A percentile compares a stretch with the other conserved stretches of the same genome.
Evolutionary conservation across 2,888 invertebrate genomes (phyloP).

Genomic region (Serripes groenlandicus): DNA sequence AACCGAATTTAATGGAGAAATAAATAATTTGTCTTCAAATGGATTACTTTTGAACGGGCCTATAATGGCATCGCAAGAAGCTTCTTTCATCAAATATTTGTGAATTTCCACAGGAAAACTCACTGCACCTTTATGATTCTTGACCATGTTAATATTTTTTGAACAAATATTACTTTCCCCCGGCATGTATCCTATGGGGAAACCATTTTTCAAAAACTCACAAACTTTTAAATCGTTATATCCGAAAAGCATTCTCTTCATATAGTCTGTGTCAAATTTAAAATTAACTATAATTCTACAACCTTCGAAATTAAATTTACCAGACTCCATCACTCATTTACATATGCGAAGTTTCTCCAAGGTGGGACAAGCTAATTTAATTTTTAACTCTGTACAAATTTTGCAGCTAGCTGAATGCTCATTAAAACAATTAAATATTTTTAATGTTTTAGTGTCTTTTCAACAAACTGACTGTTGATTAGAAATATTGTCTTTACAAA

Average conservation of each 20-base stretch:
- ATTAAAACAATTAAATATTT: not conserved
- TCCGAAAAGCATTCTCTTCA: not conserved
- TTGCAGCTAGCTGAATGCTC: not conserved
- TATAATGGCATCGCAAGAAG: not conserved
- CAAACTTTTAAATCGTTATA: not conserved
- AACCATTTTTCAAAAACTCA: not conserved
- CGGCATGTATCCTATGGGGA: conserved; percentile 1
- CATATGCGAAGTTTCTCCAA: not conserved
- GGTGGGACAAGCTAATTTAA: not conserved
- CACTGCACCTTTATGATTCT: not conserved
- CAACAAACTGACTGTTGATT: too few species aligned
- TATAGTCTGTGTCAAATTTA: not conserved
- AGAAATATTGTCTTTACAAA: not conserved
- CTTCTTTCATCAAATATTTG: not conserved
- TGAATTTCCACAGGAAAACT: not conserved
- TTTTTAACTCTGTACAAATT: not conserved
- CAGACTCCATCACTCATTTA: not conserved
- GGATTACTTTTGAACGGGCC: conserved; percentile 11
- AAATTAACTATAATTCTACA: not conserved
- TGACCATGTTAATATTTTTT: too few species aligned
- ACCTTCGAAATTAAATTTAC: not conserved
- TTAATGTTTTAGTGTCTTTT: too few species aligned
- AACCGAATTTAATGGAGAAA: conserved; percentile 23
- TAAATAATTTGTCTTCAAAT: not conserved
- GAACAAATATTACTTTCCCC: too few species aligned